Evolutionary conservation across 2,797 vertebrate genomes (phyloP), one percentile per base, ranked within the genome.

Genomic region (Cephalopachus bancanus): DNA sequence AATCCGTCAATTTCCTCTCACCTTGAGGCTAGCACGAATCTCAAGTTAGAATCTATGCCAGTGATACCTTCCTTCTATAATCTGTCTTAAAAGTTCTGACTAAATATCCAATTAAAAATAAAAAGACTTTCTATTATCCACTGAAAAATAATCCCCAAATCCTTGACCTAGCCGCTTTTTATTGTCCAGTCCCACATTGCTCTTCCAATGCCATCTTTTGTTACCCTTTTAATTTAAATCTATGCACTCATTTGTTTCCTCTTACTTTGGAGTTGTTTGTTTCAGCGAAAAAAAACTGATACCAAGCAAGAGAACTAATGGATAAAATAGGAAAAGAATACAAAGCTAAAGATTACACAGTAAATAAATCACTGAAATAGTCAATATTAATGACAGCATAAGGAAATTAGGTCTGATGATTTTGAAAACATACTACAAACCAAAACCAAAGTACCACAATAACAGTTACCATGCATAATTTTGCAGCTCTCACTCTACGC

Each of bases 81-180:
- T 57, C 55, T 11, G 69, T 81, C 49, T 95, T 74, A 76, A 95
- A 96, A 95, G 3, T 81, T 94, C 60, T 96, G 12, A 81, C 30
- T 33, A 94, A 91, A 94, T 87, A 65, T 83, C 49, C 14, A 71
- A 37, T 91, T 88, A 85, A 94, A 93, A 76, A 7, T 75, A 33
- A 26, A 65, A 76, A 59, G 33, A 30, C 11, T 62, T 95, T 88
- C n/a, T 92, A 69, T 87, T 79, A 93, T 24, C 10, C 33, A 55
- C 60, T 12, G 4, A 89, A 88, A 93, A 72, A 24, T 15, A 59
- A 49, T 60, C 64, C 49, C 79, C 76, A 62, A 67, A 57, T 72
- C 16, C 10, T 30, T 20, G 4, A 4, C 20, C 37, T 62, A 4
- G 0, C 7, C 76, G 19, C 72, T 79, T 88, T 89, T 74, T 89